These are phyloP conservation scores for Poecilia velifera DNA, from an alignment of 2,797 vertebrate genomes.

Conservation along the genomic window DNA sequence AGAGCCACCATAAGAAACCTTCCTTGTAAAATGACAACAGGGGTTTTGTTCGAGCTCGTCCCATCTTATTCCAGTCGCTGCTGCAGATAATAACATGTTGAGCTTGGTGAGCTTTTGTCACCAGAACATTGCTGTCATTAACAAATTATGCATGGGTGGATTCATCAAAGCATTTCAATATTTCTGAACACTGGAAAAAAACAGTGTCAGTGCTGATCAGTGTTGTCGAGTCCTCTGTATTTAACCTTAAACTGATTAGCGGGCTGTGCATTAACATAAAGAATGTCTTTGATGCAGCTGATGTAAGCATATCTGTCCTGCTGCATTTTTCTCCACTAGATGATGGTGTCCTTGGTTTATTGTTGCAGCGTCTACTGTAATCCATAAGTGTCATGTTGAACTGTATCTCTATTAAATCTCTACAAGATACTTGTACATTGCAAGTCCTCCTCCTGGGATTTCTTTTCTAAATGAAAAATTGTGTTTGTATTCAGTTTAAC, in stretches of 20 bases:
- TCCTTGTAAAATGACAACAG: slow-evolving; percentile 16
- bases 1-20: slow-evolving; percentile 24
- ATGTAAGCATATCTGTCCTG: slow-evolving; percentile 20
- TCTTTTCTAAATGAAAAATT: slow-evolving; percentile 10
- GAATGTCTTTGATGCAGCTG: slow-evolving; percentile 18
- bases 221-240: slow-evolving; percentile 3
- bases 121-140: slow-evolving; percentile 7
- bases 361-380: slow-evolving; percentile 1
- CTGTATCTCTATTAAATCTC: slow-evolving; percentile 15
- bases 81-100: slow-evolving; percentile 27
- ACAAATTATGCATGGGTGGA: not conserved
- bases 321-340: slow-evolving; percentile 9
- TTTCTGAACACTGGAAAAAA: slow-evolving; percentile 5
- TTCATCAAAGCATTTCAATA: not conserved
- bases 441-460: not conserved
- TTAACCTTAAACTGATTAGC: slow-evolving; percentile 13
- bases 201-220: slow-evolving; percentile 3
- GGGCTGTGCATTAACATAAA: slow-evolving; percentile 11
- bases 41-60: slow-evolving; percentile 14
- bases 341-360: slow-evolving; percentile 15
- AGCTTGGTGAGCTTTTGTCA: slow-evolving; percentile 3
- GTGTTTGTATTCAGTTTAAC: not conserved
- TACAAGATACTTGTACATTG: slow-evolving; percentile 7
- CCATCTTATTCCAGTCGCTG: slow-evolving; percentile 8
- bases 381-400: slow-evolving; percentile 6